Base-by-base conservation (phyloP, 64 coral and sea anemone species). In the Stichodactyla mertensii region DNA sequence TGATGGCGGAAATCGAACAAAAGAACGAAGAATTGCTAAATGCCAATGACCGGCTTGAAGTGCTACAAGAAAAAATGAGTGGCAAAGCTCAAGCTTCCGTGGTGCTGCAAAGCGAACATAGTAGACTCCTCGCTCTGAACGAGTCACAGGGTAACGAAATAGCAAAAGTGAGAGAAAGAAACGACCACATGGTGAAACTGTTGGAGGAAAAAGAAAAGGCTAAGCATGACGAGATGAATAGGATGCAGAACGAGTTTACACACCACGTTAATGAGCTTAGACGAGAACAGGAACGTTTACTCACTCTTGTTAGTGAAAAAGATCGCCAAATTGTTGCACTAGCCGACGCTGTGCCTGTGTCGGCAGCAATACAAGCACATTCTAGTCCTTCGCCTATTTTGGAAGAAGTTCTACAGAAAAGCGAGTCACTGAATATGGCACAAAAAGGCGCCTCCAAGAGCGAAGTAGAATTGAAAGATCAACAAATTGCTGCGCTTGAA, bases 111-210 rank as follows among this genome's bases (percentile, higher is more conserved):
- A 60, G 58, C 15, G 88, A 97, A 56, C 88, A 97, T 77, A 88
- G 69, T 45, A 87, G 90, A 61, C 83, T 97, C 9, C 86, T 97
- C n/a, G 87, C 95, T n/a, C 86, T 97, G 36, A 97, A 97, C 55
- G 89, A 97, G 16, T 93, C 95, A 6, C 95, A 97, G 79, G 95
- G 92, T 7, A 97, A 97, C 31, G 95, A 97, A 52, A 93, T 97
- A 45, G 95, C 92, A 20, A 97, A 97, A 59, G n/a, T 97, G 23
- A 90, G 95, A 78, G 95, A 97, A 57, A 97, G 82, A 36, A 90
- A 91, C 26, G 57, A 90, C 0, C n/a, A 85, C 20, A 77, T 97
- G 27, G 52, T 89, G 26, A 93, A 97, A 91, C 82, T 93, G 20
- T 71, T 97, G 6, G 95, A 97, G 19, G 95, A 93, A 66, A 84